These are phyloP conservation scores for Nemopilema nomurai DNA, from an alignment of 30 jellyfish, hydroid and myxozoan genomes.

Conservation along the genomic window DNA sequence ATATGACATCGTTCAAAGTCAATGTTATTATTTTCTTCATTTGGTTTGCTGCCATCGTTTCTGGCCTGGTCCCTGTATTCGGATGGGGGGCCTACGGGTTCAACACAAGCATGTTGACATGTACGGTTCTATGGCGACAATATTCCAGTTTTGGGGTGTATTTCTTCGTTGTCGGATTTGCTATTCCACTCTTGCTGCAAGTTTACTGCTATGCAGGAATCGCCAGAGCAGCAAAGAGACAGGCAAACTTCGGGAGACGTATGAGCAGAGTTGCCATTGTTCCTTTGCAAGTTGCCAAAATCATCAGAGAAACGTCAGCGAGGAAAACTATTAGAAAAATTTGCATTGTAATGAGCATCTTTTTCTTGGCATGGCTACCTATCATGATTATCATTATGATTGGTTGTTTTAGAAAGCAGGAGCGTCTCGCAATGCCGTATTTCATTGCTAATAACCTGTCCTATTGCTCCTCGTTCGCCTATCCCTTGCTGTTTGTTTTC, in stretches of 20 bases:
- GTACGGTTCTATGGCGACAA: slow-evolving; percentile 63
- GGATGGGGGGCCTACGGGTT: slow-evolving; percentile 62
- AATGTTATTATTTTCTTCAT: slow-evolving; percentile 45
- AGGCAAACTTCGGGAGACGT: slow-evolving; percentile 76
- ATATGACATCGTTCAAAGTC: slow-evolving; percentile 60
- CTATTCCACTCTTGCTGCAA: slow-evolving; percentile 55
- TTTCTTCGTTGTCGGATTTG: slow-evolving; percentile 23
- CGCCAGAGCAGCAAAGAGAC: slow-evolving; percentile 65
- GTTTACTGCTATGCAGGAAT: slow-evolving; percentile 51
- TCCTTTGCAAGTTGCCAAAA: slow-evolving; percentile 69
- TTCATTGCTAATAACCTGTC: slow-evolving; percentile 13
- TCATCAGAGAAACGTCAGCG: slow-evolving; percentile 83
- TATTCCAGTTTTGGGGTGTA: slow-evolving; percentile 34
- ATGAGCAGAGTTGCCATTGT: slow-evolving; percentile 75
- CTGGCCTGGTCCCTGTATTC: slow-evolving; percentile 76
- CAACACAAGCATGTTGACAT: slow-evolving; percentile 18
- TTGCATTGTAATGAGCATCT: slow-evolving; percentile 43
- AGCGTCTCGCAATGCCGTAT: not conserved
- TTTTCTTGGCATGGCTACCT: slow-evolving; percentile 63
- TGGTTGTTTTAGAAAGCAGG: not conserved
- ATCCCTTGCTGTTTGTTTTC: slow-evolving; percentile 73
- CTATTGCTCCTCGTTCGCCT: slow-evolving; percentile 11
- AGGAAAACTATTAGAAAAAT: slow-evolving; percentile 61
- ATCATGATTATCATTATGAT: slow-evolving; percentile 12
- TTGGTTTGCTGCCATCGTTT: slow-evolving; percentile 59